These are phyloP conservation scores for Choristoneura fumiferana DNA, from an alignment of 1,140 invertebrate genomes.

Conservation along the genomic window DNA sequence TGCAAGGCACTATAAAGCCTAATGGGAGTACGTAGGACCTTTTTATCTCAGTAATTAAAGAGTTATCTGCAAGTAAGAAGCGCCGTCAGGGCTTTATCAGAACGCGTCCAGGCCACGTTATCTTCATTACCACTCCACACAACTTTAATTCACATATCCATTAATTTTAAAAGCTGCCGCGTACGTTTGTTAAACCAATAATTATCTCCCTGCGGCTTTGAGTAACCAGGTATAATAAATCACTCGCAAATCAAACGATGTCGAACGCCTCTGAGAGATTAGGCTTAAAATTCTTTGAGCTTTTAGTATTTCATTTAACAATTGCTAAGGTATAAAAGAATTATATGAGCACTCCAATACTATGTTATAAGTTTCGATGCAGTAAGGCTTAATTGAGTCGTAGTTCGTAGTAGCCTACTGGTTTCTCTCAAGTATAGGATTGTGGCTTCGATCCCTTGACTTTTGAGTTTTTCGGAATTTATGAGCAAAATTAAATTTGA, in stretches of 20 bases:
- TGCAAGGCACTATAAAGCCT: conserved; percentile 39
- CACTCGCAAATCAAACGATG: conserved; percentile 56
- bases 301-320: conserved; percentile 50
- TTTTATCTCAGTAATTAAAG: conserved; percentile 69
- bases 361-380: no score
- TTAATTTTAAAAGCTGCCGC: conserved; percentile 71
- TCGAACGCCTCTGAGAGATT: conserved; percentile 30
- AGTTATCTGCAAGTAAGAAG: conserved; percentile 56
- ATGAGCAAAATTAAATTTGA: no score
- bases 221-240: conserved; percentile 52
- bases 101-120: conserved; percentile 54
- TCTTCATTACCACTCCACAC: conserved; percentile 66
- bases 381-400: no score
- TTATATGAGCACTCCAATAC: no score
- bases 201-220: conserved; percentile 53
- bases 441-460: no score
- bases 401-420: no score
- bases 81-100: conserved; percentile 67
- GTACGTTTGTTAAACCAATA: conserved; percentile 61
- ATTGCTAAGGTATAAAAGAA: no score
- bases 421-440: no score
- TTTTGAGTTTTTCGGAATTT: no score
- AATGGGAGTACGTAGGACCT: conserved; percentile 36
- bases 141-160: conserved; percentile 69
- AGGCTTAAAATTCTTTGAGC: conserved; percentile 33